Conservation (phyloP, 2,113 vertebrate species). For the Bostrychus sinensis region DNA sequence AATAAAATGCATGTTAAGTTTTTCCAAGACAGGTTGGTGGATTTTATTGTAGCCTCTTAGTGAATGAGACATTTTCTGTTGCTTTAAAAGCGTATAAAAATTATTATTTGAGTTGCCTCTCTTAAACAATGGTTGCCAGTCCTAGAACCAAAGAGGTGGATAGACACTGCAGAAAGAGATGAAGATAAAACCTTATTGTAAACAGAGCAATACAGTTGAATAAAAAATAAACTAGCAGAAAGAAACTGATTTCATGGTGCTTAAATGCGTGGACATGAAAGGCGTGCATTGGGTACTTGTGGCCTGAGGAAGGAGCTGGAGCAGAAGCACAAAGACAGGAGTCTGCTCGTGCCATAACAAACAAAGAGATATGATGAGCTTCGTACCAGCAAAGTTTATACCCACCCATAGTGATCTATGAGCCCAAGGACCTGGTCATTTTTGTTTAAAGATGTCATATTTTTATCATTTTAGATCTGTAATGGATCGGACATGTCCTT, state of each 20-base stretch:
- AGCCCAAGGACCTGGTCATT: constrained; percentile 41
- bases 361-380: constrained; percentile 34
- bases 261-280: constrained; percentile 68
- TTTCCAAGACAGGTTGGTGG: too few species aligned
- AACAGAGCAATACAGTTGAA: constrained; percentile 37
- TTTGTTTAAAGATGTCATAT: constrained; percentile 32
- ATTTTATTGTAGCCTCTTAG: too few species aligned
- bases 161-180: not conserved
- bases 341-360: constrained; percentile 18
- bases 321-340: constrained; percentile 58
- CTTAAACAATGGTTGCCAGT: constrained; percentile 13
- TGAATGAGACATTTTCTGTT: not conserved
- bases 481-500: constrained; percentile 19
- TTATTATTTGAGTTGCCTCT: constrained; percentile 2
- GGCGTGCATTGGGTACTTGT: constrained; percentile 69
- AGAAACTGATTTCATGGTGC: constrained; percentile 66
- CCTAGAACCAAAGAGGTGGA: constrained; percentile 15
- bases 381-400: constrained; percentile 50
- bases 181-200: constrained; percentile 6
- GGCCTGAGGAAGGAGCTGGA: constrained; percentile 71
- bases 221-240: constrained; percentile 50
- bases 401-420: constrained; percentile 41
- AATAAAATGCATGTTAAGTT: too few species aligned
- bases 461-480: constrained; percentile 34
- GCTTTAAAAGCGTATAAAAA: constrained; percentile 15